phyloP scores from a whole-genome alignment of 2,113 vertebrate species.

The Bostrychus sinensis region DNA sequence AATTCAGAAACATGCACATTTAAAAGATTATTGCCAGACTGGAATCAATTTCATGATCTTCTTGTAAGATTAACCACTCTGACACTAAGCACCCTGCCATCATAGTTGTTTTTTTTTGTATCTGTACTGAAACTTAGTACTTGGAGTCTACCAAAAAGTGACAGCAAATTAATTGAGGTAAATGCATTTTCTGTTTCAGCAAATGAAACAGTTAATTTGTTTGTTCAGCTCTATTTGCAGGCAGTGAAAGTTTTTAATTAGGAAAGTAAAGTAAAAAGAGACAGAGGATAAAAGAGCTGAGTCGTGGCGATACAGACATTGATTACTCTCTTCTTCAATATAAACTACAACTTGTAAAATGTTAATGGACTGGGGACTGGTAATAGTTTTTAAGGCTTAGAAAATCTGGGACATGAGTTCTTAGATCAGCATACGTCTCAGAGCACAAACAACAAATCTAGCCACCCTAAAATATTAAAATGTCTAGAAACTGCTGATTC shows the following conservation, averaged over 20 bases:
- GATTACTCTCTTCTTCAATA: not conserved
- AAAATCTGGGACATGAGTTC: not conserved
- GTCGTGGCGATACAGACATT: not conserved
- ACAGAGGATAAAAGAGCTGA: not conserved
- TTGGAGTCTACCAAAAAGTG: too few relatives aligned
- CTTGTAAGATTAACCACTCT: too few relatives aligned
- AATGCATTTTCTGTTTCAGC: too few relatives aligned
- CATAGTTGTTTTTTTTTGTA: too few relatives aligned
- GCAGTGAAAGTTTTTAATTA: not conserved
- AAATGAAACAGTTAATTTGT: not conserved
- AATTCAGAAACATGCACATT: too few relatives aligned
- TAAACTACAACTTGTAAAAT: slow-evolving; percentile 3
- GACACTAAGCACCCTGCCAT: too few relatives aligned
- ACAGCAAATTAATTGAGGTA: too few relatives aligned
- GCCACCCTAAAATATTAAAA: slow-evolving; percentile 4
- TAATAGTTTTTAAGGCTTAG: not conserved
- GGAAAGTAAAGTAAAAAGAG: not conserved
- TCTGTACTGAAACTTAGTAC: too few relatives aligned
- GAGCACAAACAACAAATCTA: not conserved
- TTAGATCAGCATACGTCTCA: not conserved
- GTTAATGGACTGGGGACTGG: slow-evolving; percentile 6
- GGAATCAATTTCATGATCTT: too few relatives aligned
- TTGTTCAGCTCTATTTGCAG: not conserved
- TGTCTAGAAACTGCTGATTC: not conserved
- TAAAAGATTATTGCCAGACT: too few relatives aligned